phyloP scores from a whole-genome alignment of 2,113 vertebrate species.

The Balaenoptera acutorostrata region DNA sequence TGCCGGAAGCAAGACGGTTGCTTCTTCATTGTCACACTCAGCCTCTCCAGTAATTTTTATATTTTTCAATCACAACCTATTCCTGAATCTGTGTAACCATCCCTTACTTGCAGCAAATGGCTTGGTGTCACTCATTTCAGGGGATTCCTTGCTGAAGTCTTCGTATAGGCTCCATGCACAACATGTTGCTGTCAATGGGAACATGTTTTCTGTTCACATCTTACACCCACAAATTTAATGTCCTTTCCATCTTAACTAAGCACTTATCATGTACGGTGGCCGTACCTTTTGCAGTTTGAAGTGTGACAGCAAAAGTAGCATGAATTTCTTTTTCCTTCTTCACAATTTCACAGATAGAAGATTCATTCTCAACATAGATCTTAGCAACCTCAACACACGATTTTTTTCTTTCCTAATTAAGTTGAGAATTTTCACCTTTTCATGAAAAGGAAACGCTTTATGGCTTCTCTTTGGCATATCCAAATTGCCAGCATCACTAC shows the following conservation, averaged over 20 bases:
- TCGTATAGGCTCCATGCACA: background rate
- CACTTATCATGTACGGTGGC: background rate
- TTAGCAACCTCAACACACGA: background rate
- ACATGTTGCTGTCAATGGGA: background rate
- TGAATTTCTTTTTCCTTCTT: background rate
- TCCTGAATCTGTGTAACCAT: background rate
- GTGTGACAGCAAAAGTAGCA: background rate
- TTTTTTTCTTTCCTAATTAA: background rate
- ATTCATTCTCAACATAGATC: background rate
- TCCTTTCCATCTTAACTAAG: background rate
- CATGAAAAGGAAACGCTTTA: background rate
- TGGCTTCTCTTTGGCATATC: background rate
- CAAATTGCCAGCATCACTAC: background rate
- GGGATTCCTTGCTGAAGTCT: background rate
- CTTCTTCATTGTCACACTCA: background rate
- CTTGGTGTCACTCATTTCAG: background rate
- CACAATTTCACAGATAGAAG: background rate
- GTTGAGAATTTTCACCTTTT: background rate
- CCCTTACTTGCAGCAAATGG: background rate
- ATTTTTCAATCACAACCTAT: background rate
- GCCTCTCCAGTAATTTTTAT: background rate
- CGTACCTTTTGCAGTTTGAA: background rate
- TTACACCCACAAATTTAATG: background rate
- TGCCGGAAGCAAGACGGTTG: background rate
- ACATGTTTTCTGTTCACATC: background rate